phyloP scores from a whole-genome alignment of 2,113 vertebrate genomes.

The Heterocephalus glaber region DNA sequence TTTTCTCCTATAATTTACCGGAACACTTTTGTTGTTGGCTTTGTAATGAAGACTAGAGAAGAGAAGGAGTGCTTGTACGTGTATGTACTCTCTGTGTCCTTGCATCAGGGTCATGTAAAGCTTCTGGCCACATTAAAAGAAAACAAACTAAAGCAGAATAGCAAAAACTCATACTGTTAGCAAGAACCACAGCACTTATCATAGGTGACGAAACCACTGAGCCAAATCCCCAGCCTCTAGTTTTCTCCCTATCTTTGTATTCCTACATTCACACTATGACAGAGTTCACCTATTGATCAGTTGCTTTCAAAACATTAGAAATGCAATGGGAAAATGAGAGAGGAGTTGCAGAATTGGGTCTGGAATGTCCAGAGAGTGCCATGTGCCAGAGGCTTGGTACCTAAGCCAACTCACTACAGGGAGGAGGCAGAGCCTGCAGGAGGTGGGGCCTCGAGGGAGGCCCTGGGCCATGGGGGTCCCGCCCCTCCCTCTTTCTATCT shows the following conservation, averaged over 20 bases:
- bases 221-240: too few species aligned
- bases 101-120: background rate
- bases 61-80: background rate
- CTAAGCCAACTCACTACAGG: rapidly evolving
- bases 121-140: background rate
- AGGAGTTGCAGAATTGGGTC: background rate
- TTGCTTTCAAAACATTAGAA: background rate
- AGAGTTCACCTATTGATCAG: background rate
- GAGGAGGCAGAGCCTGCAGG: rapidly evolving
- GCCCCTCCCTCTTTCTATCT: too few species aligned
- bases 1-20: background rate
- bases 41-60: background rate
- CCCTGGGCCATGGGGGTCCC: background rate
- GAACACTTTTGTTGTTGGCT: background rate
- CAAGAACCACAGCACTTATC: background rate
- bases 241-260: constrained; percentile 13
- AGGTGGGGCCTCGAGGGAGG: background rate
- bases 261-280: background rate
- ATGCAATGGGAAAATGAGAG: background rate
- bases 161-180: background rate
- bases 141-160: background rate
- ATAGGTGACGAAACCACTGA: too few species aligned
- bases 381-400: background rate
- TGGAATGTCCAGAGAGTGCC: background rate
- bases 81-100: background rate